Conservation (phyloP, 2,113 vertebrate species). For the Anoura caudifer region DNA sequence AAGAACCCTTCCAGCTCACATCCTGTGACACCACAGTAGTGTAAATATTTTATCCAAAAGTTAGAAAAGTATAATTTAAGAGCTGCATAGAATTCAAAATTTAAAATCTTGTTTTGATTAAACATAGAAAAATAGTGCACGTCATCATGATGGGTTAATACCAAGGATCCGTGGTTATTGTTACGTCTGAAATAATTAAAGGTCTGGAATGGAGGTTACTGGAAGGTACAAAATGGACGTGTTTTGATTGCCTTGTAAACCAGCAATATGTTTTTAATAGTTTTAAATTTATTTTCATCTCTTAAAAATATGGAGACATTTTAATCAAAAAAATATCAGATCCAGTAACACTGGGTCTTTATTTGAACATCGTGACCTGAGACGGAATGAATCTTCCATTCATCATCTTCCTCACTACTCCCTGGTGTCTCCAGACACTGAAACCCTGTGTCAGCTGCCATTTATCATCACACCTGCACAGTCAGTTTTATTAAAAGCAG, state of each 20-base stretch:
- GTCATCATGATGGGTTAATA: not conserved
- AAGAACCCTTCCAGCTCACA: not conserved
- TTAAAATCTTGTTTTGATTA: not conserved
- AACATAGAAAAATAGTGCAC: not conserved
- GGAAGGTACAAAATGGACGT: not conserved
- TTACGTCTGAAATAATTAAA: not conserved
- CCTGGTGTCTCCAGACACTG: not conserved
- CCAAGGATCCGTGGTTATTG: not conserved
- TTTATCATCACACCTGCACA: not conserved
- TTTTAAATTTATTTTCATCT: not conserved
- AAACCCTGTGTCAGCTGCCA: not conserved
- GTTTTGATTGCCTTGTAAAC: not conserved
- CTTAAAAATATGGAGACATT: not conserved
- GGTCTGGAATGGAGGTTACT: not conserved
- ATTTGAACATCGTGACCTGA: not conserved
- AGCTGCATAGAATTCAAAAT: not conserved
- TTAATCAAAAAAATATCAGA: not conserved
- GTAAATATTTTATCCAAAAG: not conserved
- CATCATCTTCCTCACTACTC: not conserved
- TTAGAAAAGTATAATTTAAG: not conserved
- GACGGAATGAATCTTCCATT: not conserved
- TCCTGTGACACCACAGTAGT: not conserved
- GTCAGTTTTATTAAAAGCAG: slow-evolving; percentile 37
- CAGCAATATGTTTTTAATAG: not conserved
- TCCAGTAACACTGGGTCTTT: not conserved